Base-by-base conservation (phyloP, 2,888 invertebrate species). In the Lasioglossum calceatum region DNA sequence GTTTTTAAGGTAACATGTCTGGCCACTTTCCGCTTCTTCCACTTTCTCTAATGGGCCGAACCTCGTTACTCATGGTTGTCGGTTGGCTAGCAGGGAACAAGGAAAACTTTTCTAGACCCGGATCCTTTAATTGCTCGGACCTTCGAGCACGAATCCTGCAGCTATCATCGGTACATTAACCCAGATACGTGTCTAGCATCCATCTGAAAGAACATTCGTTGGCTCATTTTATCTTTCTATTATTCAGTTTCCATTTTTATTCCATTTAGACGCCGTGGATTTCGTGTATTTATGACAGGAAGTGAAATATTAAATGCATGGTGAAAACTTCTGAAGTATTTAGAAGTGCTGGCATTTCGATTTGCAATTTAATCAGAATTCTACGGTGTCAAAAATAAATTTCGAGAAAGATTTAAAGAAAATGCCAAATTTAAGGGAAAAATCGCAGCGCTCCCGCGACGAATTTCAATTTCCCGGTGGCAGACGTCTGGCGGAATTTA, bases 41-140 rank as follows among this genome's bases (percentile, higher is more conserved):
- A 67, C 64, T 67, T 67, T 12, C 64, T 67, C 32, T 92, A 91
- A 92, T 92, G 91, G 91, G 70, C 76, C 88, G 90, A 89, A 91
- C 89, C 89, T 91, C 87, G 88, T 92, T 89, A 89, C 90, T 88
- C 78, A 61, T 84, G 61, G 50, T 81, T 81, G 76, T 81, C 84
- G 32, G 32, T 67, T 16, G 61, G 61, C 61, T 5, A 61, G 61
- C 61, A n/a, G 61, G 5, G 27, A 61, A 61, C 61, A 61, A 14
- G 61, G 61, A 61, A 61, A 61, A 61, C 27, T 61, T 61, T 27
- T 61, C 61, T 4, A 27, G 14, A n/a, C 27, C 12, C 27, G 61
- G 61, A 61, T 61, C 61, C 27, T 27, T 84, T 84, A 89, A 89
- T 89, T 87, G 80, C 89, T 72, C 50, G 71, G 74, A 70, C 82